Base-by-base conservation (phyloP, 2,888 invertebrate species). In the Thymelicus acteon region DNA sequence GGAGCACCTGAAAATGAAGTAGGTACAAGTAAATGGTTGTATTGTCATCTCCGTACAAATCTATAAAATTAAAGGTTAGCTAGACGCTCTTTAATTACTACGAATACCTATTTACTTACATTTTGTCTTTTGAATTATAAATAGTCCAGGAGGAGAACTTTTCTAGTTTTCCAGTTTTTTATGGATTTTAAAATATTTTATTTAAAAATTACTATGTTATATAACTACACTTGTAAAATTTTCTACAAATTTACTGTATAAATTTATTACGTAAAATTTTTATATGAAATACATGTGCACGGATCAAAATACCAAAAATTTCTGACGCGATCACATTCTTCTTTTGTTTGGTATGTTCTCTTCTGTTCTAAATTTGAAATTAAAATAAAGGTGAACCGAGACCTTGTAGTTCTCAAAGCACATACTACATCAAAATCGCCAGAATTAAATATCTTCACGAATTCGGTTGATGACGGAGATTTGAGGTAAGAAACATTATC, bases 1-100 rank as follows among this genome's bases (percentile, higher is more conserved):
- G 61, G 90, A 87, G 85, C 92, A 93, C 93, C 93, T 92, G 79
- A 67, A 87, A 67, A 5, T 39, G 37, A 60, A 10, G 69, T 19
- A 52, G 7, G 69, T 19, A 52, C 13, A 40, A 48, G 7, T 6
- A 44, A 44, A 7, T 10, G 8, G 44, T 10, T 44, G 44, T 44
- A 44, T 15, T 49, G 0, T 15, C 6, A 15, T 49, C 49, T 7
- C 15, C 49, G 15, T 10, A 44, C 10, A 7, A 8, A 44, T 44
- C 6, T 39, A 39, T 19, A 19, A 19, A 19, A 19, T 19, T 19
- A 19, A 19, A 19, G 19, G 19, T 19, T 19, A 19, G 19, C 19
- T 19, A 2, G n/a, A n/a, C n/a, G n/a, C n/a, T n/a, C n/a, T n/a
- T n/a, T n/a, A n/a, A n/a, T n/a, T n/a, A n/a, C n/a, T n/a, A n/a